Base-by-base conservation (phyloP, 2,888 invertebrate species). In the Sipha maydis region DNA sequence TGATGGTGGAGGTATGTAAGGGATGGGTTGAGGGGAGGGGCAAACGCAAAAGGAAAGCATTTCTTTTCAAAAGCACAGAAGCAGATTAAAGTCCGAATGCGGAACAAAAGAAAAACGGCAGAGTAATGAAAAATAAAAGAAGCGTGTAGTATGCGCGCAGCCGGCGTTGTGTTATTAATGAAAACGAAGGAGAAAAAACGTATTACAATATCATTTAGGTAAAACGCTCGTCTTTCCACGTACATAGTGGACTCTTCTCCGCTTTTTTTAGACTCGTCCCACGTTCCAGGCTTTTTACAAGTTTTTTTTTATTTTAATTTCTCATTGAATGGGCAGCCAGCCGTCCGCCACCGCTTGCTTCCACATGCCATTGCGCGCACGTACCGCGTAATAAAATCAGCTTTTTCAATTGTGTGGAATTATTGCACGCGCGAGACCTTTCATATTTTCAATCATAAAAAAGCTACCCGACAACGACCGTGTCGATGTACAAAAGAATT, bases 31-130 rank as follows among this genome's bases (percentile, higher is more conserved):
- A 38, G 0, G n/a, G 38, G 19, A 75, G 28, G 41, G 25, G 31
- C 38, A 14, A 54, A 56, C 11, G 85, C 77, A 69, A 85, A 85
- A 78, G 67, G 19, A 78, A 78, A 77, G 61, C 54, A 48, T 85
- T 85, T 78, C 84, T 84, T 84, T 85, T 85, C 48, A 85, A 85
- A 85, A 78, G 85, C 85, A 78, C 48, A 67, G 85, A n/a, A 78
- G 85, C 78, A 78, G 85, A 85, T 85, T 85, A 85, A 85, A 85
- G 85, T 85, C 85, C 85, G 84, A 84, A 76, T 41, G 56, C 78
- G 78, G 85, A 85, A 85, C 77, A 85, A 85, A 85, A 85, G 85
- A 54, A 78, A 83, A 85, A 67, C 67, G 84, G 77, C 85, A 69
- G 78, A 85, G 85, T 83, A 83, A 83, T 83, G 73, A 83, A 73